phyloP scores from a whole-genome alignment of 2,113 vertebrate genomes.

The Lynx canadensis region DNA sequence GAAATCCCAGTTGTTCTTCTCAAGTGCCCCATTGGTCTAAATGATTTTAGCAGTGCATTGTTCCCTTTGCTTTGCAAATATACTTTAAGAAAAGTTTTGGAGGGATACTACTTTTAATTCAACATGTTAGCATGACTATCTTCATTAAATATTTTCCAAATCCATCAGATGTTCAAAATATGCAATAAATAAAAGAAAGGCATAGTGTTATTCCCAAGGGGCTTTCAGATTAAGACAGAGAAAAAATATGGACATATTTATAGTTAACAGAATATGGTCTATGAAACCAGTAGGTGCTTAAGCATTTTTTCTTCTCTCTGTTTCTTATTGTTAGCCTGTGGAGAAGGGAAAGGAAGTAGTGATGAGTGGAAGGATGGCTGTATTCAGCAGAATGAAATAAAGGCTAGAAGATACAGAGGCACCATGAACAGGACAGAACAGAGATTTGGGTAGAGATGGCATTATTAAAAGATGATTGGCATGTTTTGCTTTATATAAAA shows the following conservation, averaged over 20 bases:
- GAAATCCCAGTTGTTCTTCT: not conserved
- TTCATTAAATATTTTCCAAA: conserved; percentile 32
- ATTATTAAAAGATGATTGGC: not conserved
- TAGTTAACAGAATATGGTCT: not conserved
- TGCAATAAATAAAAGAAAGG: conserved; percentile 35
- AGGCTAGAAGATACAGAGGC: not conserved
- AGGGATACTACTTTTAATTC: not conserved
- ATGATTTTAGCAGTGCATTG: not conserved
- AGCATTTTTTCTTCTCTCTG: not conserved
- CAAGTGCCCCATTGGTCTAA: not conserved
- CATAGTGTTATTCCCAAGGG: not conserved
- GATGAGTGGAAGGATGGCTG: not conserved
- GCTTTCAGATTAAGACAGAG: not conserved
- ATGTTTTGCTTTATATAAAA: not conserved
- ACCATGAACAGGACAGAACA: not conserved
- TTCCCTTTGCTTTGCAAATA: conserved; percentile 2
- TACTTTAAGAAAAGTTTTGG: not conserved
- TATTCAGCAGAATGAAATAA: not conserved
- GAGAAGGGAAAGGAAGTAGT: not conserved
- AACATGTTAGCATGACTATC: not conserved
- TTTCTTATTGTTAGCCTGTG: not conserved
- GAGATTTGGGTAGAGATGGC: not conserved
- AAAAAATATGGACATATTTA: not conserved
- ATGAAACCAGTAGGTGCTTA: not conserved
- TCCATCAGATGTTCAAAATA: not conserved